Conservation (phyloP, 2,113 vertebrate species). For the Fulmarus glacialis region DNA sequence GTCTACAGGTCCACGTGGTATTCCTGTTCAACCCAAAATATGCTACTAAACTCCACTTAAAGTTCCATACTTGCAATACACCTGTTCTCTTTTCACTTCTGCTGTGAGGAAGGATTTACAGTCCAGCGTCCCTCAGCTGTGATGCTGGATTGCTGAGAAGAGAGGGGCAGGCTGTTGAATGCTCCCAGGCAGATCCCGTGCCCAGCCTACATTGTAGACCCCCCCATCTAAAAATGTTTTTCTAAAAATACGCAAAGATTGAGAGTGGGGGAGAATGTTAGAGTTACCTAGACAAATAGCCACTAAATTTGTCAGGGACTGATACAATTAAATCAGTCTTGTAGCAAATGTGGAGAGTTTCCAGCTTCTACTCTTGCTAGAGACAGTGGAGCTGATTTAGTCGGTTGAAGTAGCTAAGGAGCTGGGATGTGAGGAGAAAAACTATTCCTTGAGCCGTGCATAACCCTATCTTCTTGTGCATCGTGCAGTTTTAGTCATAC, state of each 20-base stretch:
- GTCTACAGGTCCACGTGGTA: background rate
- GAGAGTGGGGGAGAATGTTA: background rate
- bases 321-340: accelerated
- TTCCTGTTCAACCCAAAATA: background rate
- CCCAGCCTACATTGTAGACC: background rate
- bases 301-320: background rate
- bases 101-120: background rate
- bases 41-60: background rate
- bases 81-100: background rate
- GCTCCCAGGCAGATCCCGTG: background rate
- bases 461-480: background rate
- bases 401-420: background rate
- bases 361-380: background rate
- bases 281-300: background rate
- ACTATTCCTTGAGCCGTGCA: background rate
- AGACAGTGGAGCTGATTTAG: background rate
- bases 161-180: background rate
- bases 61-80: background rate
- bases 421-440: background rate
- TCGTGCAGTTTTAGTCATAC: background rate
- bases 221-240: background rate
- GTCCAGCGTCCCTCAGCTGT: background rate
- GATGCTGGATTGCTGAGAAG: background rate
- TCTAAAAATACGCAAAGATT: background rate
- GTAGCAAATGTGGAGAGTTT: background rate